Evolutionary conservation across 2,888 invertebrate species (phyloP), one percentile per base, ranked within the genome.

Genomic region (Hypsopygia costalis): DNA sequence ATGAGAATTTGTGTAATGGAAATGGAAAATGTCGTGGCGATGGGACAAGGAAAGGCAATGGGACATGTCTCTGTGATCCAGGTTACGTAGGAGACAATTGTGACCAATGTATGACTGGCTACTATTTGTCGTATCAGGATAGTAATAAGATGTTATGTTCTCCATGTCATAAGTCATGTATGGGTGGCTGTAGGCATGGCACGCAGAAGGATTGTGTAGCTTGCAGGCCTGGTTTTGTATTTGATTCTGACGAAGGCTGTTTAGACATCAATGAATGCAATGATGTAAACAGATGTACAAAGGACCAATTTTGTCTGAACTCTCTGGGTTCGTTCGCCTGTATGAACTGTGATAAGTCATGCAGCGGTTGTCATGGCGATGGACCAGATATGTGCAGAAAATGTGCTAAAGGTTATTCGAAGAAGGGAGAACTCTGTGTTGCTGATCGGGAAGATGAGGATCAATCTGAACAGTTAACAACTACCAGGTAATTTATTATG

Each of bases 11-110:
- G 38, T 99, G 99, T 71, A 93, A 79, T 51, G 94, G 93, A 1
- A 95, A 94, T 81, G 98, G 98, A 0, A 93, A 93, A 71, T 92
- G 92, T 51, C 78, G 91, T 49, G 98, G 98, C 0, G 93, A 93
- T 47, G 98, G 98, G 0, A 98, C 97, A 0, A 90, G 98, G 31
- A 96, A 96, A 75, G 99, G 99, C 0, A 97, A 94, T 65, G 99
- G 98, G 0, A 92, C 94, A 46, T 99, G 99, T 69, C 81, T 91
- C 8, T 99, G 98, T 76, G 93, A 97, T 61, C 62, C 73, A 4
- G 98, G 97, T 0, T 98, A 98, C 69, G 63, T 73, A 0, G 97
- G 97, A 0, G 91, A 92, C 0, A 76, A 89, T 16, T 99, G 99
- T 78, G 91, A 93, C 39, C 80, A 90, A n/a, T 99, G 99, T 75